Evolutionary conservation across 1,140 invertebrate species (phyloP).

Genomic region (Thaumatotibia leucotreta): DNA sequence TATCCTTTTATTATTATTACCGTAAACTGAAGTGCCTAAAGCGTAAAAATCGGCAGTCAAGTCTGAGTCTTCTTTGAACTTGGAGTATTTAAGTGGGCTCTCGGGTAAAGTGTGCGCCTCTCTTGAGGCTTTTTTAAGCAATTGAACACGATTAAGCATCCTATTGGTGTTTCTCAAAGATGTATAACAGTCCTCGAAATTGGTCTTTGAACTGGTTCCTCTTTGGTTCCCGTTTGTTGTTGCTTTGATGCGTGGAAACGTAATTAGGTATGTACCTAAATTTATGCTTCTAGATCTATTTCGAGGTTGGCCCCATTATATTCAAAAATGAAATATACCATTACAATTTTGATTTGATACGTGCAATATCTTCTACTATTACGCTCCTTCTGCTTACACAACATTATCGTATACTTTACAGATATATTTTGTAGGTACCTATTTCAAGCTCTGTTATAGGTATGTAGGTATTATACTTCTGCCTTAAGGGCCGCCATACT

Average conservation of each 20-base stretch:
- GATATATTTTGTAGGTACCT: too few species aligned
- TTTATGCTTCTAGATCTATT: too few species aligned
- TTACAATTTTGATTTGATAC: too few species aligned
- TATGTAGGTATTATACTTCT: too few species aligned
- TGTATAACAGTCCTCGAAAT: slow-evolving; percentile 20
- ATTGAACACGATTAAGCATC: slow-evolving; percentile 46
- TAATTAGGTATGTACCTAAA: background rate
- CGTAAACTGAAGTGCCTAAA: background rate
- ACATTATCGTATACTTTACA: too few species aligned
- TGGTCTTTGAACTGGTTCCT: slow-evolving; percentile 3
- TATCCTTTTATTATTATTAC: background rate
- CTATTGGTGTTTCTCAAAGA: slow-evolving; percentile 51
- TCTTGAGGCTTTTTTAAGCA: slow-evolving; percentile 28
- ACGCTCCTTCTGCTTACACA: too few species aligned
- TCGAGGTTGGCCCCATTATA: too few species aligned
- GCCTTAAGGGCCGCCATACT: too few species aligned
- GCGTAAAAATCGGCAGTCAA: background rate
- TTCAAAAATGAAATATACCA: too few species aligned
- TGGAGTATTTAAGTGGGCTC: slow-evolving; percentile 51
- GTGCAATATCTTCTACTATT: too few species aligned
- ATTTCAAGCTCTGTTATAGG: too few species aligned
- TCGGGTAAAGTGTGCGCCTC: slow-evolving; percentile 32
- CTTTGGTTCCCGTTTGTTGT: background rate
- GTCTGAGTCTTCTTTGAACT: slow-evolving; percentile 45
- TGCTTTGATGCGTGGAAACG: background rate